These are phyloP conservation scores for Uromys caudimaculatus DNA, from an alignment of 2,797 vertebrate species.

Conservation along the genomic window DNA sequence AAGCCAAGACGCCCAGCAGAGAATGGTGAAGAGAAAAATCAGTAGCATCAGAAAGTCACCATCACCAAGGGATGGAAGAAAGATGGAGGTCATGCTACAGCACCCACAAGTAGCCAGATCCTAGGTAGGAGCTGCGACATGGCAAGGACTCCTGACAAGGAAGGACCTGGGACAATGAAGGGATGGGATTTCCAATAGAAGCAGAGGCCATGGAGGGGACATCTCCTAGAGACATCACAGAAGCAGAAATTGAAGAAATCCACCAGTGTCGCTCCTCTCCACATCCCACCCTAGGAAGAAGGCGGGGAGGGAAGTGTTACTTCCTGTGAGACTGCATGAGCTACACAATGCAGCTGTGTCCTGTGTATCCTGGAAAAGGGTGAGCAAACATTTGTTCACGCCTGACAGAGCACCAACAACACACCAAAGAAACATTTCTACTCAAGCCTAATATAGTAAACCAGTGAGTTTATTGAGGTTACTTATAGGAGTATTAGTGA, in stretches of 20 bases:
- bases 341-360: not conserved
- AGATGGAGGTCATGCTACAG: not conserved
- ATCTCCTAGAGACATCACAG: not conserved
- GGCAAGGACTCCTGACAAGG: not conserved
- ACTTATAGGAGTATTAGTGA: not conserved
- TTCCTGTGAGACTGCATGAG: not conserved
- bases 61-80: not conserved
- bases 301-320: not conserved
- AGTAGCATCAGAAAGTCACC: not conserved
- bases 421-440: not conserved
- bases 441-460: not conserved
- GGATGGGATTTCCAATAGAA: not conserved
- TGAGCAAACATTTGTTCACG: not conserved
- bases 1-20: not conserved
- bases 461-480: not conserved
- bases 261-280: not conserved
- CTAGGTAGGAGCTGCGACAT: not conserved
- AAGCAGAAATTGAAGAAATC: not conserved
- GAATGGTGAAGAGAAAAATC: not conserved
- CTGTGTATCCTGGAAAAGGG: not conserved
- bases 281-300: not conserved
- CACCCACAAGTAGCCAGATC: not conserved
- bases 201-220: not conserved
- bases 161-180: not conserved
- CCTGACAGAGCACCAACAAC: not conserved